These are phyloP conservation scores for Atrina japonica DNA, from an alignment of 2,888 invertebrate species.

Conservation along the genomic window DNA sequence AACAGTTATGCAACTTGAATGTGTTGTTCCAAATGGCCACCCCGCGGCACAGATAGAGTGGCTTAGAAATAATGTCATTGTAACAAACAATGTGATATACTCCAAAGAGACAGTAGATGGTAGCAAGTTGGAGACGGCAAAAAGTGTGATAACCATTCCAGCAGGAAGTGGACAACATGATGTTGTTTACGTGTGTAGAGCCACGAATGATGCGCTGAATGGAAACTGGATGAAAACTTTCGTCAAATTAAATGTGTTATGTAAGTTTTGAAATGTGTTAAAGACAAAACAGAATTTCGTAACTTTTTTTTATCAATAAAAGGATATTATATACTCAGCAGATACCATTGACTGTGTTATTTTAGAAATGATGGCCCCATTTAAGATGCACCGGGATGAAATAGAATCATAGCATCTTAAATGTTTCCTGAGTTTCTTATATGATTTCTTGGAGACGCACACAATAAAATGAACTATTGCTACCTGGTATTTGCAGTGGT, in stretches of 20 bases:
- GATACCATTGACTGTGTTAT: too few species aligned
- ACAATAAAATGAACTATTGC: too few species aligned
- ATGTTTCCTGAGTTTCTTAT: too few species aligned
- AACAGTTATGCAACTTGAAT: constrained; percentile 92
- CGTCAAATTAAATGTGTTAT: constrained; percentile 92
- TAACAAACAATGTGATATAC: constrained; percentile 91
- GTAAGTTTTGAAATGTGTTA: constrained; percentile 88
- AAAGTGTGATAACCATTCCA: constrained; percentile 90
- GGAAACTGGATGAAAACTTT: constrained; percentile 90
- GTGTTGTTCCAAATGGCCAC: constrained; percentile 95
- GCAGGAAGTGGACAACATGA: constrained; percentile 90
- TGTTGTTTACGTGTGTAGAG: constrained; percentile 95
- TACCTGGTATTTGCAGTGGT: too few species aligned
- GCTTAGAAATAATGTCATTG: constrained; percentile 96
- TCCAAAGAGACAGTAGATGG: constrained; percentile 41
- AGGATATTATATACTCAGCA: too few species aligned
- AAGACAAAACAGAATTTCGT: too few species aligned
- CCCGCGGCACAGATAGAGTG: constrained; percentile 88
- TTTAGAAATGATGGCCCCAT: too few species aligned
- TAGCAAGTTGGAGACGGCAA: constrained; percentile 75
- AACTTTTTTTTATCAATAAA: too few species aligned
- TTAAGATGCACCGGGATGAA: too few species aligned
- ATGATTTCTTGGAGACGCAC: too few species aligned
- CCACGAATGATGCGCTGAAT: constrained; percentile 90
- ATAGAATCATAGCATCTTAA: too few species aligned